These are phyloP conservation scores for Scotopteryx bipunctaria DNA, from an alignment of 2,888 invertebrate genomes.

Conservation along the genomic window DNA sequence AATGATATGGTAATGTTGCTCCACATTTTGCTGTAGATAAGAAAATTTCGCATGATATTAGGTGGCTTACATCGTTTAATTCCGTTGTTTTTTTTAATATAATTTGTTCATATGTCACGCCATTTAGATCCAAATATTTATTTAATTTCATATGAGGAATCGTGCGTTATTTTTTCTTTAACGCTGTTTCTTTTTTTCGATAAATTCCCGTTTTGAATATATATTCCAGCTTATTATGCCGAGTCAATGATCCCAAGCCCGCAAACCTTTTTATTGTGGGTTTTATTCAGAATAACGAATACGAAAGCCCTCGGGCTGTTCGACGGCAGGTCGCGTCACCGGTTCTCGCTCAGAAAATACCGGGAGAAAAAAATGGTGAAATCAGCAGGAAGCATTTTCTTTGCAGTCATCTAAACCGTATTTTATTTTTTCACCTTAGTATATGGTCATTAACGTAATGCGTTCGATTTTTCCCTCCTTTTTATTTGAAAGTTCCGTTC, in stretches of 20 bases:
- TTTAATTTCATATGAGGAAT: too few relatives aligned
- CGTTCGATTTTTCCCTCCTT: too few relatives aligned
- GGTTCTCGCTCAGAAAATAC: constrained; percentile 1
- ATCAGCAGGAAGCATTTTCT: too few relatives aligned
- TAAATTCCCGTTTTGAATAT: constrained; percentile 6
- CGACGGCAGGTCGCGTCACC: not conserved
- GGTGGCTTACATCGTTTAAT: constrained; percentile 2
- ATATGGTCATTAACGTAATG: too few relatives aligned
- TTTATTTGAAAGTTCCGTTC: too few relatives aligned
- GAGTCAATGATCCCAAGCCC: constrained; percentile 23
- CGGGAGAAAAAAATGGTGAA: not conserved
- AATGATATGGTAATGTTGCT: constrained; percentile 41
- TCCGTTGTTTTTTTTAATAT: constrained; percentile 4
- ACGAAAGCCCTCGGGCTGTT: constrained; percentile 26
- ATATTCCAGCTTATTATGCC: constrained; percentile 30
- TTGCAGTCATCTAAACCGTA: too few relatives aligned
- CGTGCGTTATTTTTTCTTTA: too few relatives aligned
- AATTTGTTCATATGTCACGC: too few relatives aligned
- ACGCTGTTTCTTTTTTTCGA: not conserved
- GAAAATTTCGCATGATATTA: constrained; percentile 23
- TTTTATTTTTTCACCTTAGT: too few relatives aligned
- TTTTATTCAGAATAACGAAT: constrained; percentile 34
- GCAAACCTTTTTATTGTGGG: constrained; percentile 35
- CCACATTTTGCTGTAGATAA: constrained; percentile 25
- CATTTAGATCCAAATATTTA: too few relatives aligned